Base-by-base conservation (phyloP, 2,888 invertebrate genomes). In the Molorchus minor region DNA sequence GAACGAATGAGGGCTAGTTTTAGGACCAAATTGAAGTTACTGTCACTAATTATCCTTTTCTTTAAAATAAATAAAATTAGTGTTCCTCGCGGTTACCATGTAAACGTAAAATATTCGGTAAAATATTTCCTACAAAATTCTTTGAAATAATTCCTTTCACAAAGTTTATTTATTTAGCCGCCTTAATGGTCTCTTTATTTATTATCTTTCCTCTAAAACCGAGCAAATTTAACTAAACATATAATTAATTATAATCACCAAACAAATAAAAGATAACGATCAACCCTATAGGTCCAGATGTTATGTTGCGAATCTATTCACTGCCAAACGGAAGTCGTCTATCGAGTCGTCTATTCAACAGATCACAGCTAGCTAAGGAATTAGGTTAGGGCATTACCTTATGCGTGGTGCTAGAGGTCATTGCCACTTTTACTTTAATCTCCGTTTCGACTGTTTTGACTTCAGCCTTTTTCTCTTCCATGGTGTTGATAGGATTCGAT, bases 311-410 rank as follows among this genome's bases (percentile, higher is more conserved):
- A 3, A 30, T 25, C n/a, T 25, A 12, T 19, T 41, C 19, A 29
- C 41, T 10, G 25, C 16, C 13, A 17, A 17, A 40, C 30, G 40
- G 51, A 41, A 52, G 41, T 41, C 3, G 41, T 30, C 29, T 20
- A 25, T 36, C 16, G 30, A 52, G 41, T 41, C 3, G 41, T 30
- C 29, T 20, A 25, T 36, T 25, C 21, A 47, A 36, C 3, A 21
- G 20, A 36, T 19, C 8, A 35, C 13, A n/a, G 8, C 33, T n/a
- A 33, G 5, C n/a, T 15, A 21, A 44, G 7, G 35, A 35, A 47
- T 47, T 35, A 47, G 20, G 49, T 12, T 49, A 38, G 25, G 13
- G 30, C 16, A 29, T 52, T 52, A 52, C 51, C 51, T 52, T 38
- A 19, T 52, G 12, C 8, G 19, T 10, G 16, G 36, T 17, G 19